A percentile compares a stretch with the other conserved stretches of the same genome.
These are phyloP conservation scores for Agrotis segetum DNA, from an alignment of 2,888 invertebrate genomes.

Conservation along the genomic window DNA sequence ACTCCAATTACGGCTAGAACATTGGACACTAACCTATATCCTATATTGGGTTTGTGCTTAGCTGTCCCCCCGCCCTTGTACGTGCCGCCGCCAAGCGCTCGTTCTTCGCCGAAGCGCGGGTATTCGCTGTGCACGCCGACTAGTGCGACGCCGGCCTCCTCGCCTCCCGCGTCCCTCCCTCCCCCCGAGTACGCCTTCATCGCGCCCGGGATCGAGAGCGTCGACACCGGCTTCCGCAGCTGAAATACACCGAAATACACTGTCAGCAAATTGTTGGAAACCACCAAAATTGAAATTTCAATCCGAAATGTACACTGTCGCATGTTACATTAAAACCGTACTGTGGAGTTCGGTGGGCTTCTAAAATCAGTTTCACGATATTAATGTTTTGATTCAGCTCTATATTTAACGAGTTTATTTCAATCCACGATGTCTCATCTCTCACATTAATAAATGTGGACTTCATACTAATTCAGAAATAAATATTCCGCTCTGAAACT, in stretches of 20 bases:
- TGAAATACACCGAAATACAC: slow-evolving; percentile 87
- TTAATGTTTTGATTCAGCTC: slow-evolving; percentile 58
- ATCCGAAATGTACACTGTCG: slow-evolving; percentile 46
- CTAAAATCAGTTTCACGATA: slow-evolving; percentile 48
- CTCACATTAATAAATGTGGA: slow-evolving; percentile 53
- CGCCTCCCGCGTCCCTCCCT: slow-evolving; percentile 91
- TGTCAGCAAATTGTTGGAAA: slow-evolving; percentile 51
- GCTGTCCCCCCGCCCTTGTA: slow-evolving; percentile 94
- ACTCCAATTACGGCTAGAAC: slow-evolving; percentile 68
- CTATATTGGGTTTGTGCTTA: slow-evolving; percentile 98
- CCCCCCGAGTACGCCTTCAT: slow-evolving; percentile 94
- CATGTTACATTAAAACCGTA: slow-evolving; percentile 44
- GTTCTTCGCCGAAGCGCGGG: slow-evolving; percentile 97
- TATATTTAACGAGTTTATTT: slow-evolving; percentile 55
- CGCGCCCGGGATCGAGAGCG: slow-evolving; percentile 98
- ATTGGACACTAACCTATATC: slow-evolving; percentile 92
- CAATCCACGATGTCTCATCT: slow-evolving; percentile 53
- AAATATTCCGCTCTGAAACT: slow-evolving; percentile 26
- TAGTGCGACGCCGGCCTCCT: slow-evolving; percentile 97
- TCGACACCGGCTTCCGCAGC: slow-evolving; percentile 99
- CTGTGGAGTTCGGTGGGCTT: slow-evolving; percentile 21
- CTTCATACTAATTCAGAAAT: slow-evolving; percentile 46
- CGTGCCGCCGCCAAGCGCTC: slow-evolving; percentile 94
- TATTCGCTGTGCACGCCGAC: slow-evolving; percentile 97
- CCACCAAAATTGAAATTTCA: slow-evolving; percentile 50